Conservation (phyloP, 1,140 invertebrate species). For the Drosophila parabipectinata region DNA sequence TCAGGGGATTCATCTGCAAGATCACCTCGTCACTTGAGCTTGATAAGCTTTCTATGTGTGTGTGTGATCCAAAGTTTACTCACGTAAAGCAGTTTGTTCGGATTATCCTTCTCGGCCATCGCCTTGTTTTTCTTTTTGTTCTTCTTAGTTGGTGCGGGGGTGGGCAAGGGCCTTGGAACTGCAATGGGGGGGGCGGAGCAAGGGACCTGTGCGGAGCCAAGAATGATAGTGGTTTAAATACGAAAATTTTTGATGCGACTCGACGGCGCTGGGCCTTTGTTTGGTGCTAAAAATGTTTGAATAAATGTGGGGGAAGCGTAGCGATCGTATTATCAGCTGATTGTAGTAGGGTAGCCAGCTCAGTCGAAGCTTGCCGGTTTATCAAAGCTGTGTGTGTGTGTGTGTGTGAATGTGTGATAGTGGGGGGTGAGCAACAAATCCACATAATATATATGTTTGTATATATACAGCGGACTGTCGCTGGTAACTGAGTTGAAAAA, state of each 20-base stretch:
- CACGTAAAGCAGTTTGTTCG: slow-evolving; percentile 52
- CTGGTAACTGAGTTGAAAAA: slow-evolving; percentile 2
- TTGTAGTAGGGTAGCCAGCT: slow-evolving; percentile 50
- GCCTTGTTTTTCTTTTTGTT: slow-evolving; percentile 46
- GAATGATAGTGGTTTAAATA: slow-evolving; percentile 13
- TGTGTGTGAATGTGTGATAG: slow-evolving; percentile 2
- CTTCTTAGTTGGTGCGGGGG: slow-evolving; percentile 24
- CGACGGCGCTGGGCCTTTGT: slow-evolving; percentile 17
- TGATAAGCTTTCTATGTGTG: not conserved
- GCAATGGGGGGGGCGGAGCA: not conserved
- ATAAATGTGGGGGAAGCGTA: slow-evolving; percentile 26
- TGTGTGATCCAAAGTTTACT: slow-evolving; percentile 13
- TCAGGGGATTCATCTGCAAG: slow-evolving; percentile 69
- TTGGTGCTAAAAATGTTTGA: slow-evolving; percentile 29
- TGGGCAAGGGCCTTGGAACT: not conserved
- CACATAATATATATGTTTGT: slow-evolving; percentile 5
- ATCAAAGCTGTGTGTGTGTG: slow-evolving; percentile 3
- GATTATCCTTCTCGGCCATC: slow-evolving; percentile 47
- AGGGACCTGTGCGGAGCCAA: not conserved
- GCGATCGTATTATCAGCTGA: slow-evolving; percentile 43
- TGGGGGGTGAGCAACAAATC: not conserved
- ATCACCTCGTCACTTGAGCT: not conserved
- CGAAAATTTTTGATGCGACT: not conserved
- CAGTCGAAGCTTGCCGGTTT: slow-evolving; percentile 25
- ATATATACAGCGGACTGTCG: slow-evolving; percentile 1